phyloP scores from a whole-genome alignment of 2,797 vertebrate species.

The Melanotaenia trifasciata region DNA sequence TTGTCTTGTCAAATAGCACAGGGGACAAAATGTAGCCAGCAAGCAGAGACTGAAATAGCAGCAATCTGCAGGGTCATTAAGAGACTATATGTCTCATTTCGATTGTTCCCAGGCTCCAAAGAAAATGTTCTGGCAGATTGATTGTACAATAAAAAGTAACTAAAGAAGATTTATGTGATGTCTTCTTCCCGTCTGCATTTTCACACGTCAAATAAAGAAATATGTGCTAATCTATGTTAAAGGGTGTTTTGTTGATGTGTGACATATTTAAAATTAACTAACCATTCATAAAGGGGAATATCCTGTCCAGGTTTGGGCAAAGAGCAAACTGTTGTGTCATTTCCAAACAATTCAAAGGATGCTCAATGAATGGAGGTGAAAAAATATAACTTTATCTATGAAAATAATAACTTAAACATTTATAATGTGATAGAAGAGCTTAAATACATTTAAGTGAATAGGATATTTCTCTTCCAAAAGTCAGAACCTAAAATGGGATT shows the following conservation, averaged over 20 bases:
- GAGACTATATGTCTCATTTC: slow-evolving; percentile 58
- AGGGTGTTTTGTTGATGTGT: background rate
- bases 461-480: too few relatives aligned
- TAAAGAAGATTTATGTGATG: slow-evolving; percentile 38
- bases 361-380: background rate
- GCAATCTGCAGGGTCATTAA: slow-evolving; percentile 45
- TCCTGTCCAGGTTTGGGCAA: background rate
- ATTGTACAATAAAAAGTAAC: slow-evolving; percentile 36
- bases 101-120: slow-evolving; percentile 35
- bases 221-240: background rate
- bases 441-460: background rate
- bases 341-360: background rate
- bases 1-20: slow-evolving; percentile 31
- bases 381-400: background rate
- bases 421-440: background rate
- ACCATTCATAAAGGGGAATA: background rate
- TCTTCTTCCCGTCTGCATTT: slow-evolving; percentile 34
- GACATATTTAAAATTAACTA: background rate
- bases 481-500: too few relatives aligned
- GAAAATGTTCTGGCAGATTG: slow-evolving; percentile 38
- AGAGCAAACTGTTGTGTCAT: background rate
- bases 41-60: slow-evolving; percentile 40
- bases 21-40: slow-evolving; percentile 22
- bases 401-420: background rate
- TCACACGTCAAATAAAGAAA: slow-evolving; percentile 37